phyloP scores from a whole-genome alignment of 2,797 vertebrate species.

The Spea hammondii region DNA sequence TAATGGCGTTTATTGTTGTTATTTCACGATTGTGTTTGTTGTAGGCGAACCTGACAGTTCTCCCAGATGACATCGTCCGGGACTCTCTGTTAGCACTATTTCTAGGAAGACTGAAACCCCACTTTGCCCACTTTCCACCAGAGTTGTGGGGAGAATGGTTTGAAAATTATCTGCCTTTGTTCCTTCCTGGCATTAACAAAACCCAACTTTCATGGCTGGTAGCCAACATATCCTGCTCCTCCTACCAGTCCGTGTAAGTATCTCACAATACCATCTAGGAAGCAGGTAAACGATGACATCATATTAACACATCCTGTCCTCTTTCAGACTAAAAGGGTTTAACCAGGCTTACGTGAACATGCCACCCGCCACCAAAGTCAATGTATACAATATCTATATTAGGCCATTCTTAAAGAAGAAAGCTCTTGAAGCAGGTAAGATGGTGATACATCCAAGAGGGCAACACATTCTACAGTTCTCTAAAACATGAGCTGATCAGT shows the following conservation, averaged over 20 bases:
- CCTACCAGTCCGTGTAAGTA: slow-evolving; percentile 52
- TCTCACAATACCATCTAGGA: background rate
- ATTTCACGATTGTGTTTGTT: background rate
- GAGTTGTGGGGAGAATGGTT: slow-evolving; percentile 48
- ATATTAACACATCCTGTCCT: too few species aligned
- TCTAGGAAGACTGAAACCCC: slow-evolving; percentile 17
- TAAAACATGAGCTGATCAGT: background rate
- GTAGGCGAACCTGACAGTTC: slow-evolving; percentile 42
- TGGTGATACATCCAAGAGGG: background rate
- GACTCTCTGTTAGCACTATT: slow-evolving; percentile 6
- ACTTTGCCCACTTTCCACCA: slow-evolving; percentile 27
- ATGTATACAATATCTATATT: slow-evolving; percentile 34
- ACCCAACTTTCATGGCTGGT: slow-evolving; percentile 32
- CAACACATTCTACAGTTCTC: background rate
- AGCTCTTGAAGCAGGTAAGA: slow-evolving; percentile 22
- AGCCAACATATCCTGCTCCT: slow-evolving; percentile 37
- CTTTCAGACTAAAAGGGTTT: slow-evolving; percentile 32
- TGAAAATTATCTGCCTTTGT: slow-evolving; percentile 34
- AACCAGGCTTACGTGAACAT: slow-evolving; percentile 25
- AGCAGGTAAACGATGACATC: too few species aligned
- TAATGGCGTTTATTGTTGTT: too few species aligned
- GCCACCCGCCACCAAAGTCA: background rate
- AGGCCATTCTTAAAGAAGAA: slow-evolving; percentile 19
- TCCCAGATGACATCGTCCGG: slow-evolving; percentile 33
- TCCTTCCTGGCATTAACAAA: slow-evolving; percentile 42